phyloP scores from a whole-genome alignment of 2,113 vertebrate species.

The Chlorodrepanis virens region DNA sequence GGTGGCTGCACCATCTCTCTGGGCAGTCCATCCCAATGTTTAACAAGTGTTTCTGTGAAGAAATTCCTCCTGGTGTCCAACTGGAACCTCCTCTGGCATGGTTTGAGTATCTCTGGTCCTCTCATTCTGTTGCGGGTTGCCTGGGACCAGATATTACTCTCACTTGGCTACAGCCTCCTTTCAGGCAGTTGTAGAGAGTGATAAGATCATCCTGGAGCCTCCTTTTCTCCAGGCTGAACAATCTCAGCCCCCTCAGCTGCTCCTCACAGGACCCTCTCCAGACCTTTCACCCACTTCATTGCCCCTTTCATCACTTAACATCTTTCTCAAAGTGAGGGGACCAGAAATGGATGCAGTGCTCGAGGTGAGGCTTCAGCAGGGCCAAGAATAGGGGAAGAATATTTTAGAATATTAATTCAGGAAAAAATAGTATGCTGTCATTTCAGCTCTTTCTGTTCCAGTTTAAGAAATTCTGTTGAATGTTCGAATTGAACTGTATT shows the following conservation, averaged over 20 bases:
- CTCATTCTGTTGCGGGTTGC: not conserved
- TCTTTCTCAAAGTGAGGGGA: not conserved
- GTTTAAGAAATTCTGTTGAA: not conserved
- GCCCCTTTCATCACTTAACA: not conserved
- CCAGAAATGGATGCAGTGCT: not conserved
- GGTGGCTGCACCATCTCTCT: not conserved
- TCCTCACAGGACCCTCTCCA: not conserved
- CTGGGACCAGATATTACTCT: not conserved
- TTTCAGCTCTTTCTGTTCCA: not conserved
- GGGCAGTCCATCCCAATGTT: not conserved
- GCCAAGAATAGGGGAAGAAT: not conserved
- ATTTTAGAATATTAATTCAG: not conserved
- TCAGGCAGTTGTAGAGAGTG: not conserved
- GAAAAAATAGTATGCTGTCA: not conserved
- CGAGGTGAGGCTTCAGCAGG: not conserved
- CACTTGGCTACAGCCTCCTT: not conserved
- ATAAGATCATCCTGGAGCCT: accelerated
- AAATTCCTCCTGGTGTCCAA: not conserved
- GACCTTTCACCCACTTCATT: not conserved
- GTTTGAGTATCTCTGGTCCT: not conserved
- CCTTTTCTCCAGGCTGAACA: not conserved
- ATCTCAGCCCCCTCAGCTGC: not conserved
- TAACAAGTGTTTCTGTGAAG: not conserved
- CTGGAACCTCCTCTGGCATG: not conserved
- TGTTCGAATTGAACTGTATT: not conserved